A percentile compares a stretch with the other conserved stretches of the same genome.
Conservation (phyloP, 2,797 vertebrate genomes). For the Columba guinea region DNA sequence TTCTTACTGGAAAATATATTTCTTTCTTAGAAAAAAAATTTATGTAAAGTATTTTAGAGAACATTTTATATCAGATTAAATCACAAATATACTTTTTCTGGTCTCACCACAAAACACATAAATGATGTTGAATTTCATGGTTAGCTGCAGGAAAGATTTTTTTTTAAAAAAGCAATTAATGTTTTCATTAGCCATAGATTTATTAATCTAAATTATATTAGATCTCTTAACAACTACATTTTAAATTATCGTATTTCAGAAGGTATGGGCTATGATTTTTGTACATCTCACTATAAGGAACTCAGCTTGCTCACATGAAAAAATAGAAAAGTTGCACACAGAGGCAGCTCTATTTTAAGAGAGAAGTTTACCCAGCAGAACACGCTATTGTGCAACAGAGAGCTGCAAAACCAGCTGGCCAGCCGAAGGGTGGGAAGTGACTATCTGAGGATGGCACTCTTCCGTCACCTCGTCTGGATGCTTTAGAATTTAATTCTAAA, state of each 20-base stretch:
- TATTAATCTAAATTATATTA: neutral
- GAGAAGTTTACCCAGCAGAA: neutral
- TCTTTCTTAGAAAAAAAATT: neutral
- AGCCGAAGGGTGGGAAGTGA: neutral
- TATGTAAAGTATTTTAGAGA: neutral
- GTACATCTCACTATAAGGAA: neutral
- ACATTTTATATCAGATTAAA: slow-evolving; percentile 1
- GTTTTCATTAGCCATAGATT: neutral
- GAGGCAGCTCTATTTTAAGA: neutral
- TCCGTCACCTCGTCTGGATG: neutral
- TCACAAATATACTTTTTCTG: neutral
- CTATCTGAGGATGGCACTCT: neutral
- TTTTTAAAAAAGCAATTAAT: neutral
- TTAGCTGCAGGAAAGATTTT: neutral
- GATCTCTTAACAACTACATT: neutral
- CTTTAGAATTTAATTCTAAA: neutral
- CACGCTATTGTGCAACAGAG: neutral
- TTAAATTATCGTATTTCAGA: neutral
- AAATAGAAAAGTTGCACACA: neutral
- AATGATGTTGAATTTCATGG: neutral
- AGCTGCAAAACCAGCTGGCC: neutral
- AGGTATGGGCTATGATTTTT: neutral
- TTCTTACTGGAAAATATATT: neutral
- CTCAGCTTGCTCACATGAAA: neutral
- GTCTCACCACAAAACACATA: neutral